A percentile compares a stretch with the other conserved stretches of the same genome.
These are phyloP conservation scores for Mizuhopecten yessoensis DNA, from an alignment of 1,140 invertebrate genomes.

Conservation along the genomic window DNA sequence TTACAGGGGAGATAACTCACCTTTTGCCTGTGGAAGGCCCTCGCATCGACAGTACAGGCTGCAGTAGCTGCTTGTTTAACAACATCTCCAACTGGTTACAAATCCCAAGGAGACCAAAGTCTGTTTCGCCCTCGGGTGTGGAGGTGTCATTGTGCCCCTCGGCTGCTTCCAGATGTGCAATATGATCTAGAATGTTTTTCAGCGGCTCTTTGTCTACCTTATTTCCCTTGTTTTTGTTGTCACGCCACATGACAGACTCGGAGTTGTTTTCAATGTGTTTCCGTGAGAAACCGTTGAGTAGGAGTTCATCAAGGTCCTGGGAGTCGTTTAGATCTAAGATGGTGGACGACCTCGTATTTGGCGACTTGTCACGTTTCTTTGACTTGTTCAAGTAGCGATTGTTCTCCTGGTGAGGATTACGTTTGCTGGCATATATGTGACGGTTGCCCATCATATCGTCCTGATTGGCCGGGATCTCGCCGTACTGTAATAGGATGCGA, in stretches of 20 bases:
- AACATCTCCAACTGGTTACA: constrained; percentile 78
- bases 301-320: constrained; percentile 62
- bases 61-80: constrained; percentile 77
- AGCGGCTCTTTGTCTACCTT: constrained; percentile 30
- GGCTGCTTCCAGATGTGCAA: background rate
- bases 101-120: constrained; percentile 76
- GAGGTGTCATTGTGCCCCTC: background rate
- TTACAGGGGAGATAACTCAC: constrained; percentile 49
- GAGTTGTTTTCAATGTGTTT: constrained; percentile 63
- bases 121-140: constrained; percentile 54
- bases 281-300: constrained; percentile 68
- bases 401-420: background rate
- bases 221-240: constrained; percentile 35
- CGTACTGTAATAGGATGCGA: background rate
- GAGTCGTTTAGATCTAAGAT: constrained; percentile 12
- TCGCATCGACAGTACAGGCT: constrained; percentile 71
- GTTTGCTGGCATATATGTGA: constrained; percentile 31
- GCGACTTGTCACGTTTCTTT: background rate
- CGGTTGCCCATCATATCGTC: constrained; percentile 44
- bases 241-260: constrained; percentile 58
- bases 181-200: constrained; percentile 41
- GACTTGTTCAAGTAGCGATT: constrained; percentile 10
- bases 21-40: constrained; percentile 60
- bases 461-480: background rate
- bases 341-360: background rate